A percentile compares a stretch with the other conserved stretches of the same genome.
These are phyloP conservation scores for Caenorhabditis briggsae DNA, from an alignment of 1,140 invertebrate species.

Conservation along the genomic window DNA sequence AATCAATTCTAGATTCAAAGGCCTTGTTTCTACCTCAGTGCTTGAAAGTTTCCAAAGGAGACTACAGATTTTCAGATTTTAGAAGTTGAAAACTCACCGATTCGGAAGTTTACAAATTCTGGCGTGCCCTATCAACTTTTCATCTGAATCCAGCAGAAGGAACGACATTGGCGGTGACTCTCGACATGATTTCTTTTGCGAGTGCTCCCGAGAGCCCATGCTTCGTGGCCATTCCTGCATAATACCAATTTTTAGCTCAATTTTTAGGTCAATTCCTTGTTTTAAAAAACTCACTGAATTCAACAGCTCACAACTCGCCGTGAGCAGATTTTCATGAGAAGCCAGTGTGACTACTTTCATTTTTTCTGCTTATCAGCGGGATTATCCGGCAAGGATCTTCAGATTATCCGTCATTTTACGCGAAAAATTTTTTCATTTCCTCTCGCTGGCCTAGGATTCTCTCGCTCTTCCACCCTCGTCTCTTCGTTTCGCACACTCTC, in stretches of 20 bases:
- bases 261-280: background rate
- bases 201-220: constrained; percentile 53
- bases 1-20: no score
- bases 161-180: constrained; percentile 54
- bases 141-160: constrained; percentile 31
- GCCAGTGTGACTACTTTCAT: background rate
- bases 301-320: background rate
- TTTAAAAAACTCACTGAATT: constrained; percentile 9
- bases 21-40: no score
- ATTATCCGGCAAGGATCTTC: no score
- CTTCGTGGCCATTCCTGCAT: constrained; percentile 63
- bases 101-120: constrained; percentile 57
- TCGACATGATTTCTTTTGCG: constrained; percentile 51
- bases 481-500: no score
- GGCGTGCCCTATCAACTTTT: constrained; percentile 52
- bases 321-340: background rate
- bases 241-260: no score
- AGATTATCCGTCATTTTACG: no score
- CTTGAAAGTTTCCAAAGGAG: no score
- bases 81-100: constrained; percentile 46
- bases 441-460: no score
- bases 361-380: background rate
- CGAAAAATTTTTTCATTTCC: no score
- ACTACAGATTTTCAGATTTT: no score
- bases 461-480: no score